phyloP scores from a whole-genome alignment of 2,888 invertebrate species.

The Schrankia costaestrigalis region DNA sequence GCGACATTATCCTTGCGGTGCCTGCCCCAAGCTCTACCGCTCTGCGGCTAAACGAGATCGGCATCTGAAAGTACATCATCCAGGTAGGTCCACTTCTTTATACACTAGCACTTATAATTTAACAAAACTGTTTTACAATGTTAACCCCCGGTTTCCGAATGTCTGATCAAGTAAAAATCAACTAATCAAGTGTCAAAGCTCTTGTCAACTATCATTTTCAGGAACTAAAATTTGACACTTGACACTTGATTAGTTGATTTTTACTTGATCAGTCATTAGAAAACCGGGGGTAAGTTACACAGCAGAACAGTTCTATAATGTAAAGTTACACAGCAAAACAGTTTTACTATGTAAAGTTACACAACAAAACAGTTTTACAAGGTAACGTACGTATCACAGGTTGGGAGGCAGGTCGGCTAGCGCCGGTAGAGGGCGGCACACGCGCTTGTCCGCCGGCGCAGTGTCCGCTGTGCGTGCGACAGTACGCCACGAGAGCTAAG shows the following conservation, averaged over 20 bases:
- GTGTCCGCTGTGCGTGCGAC: slow-evolving; percentile 88
- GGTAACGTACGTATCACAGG: neutral
- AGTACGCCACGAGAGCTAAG: slow-evolving; percentile 90
- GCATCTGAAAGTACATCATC: slow-evolving; percentile 91
- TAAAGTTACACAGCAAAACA: neutral
- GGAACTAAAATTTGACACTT: too few relatives aligned
- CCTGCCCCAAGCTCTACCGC: slow-evolving; percentile 91
- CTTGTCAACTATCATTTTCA: too few relatives aligned
- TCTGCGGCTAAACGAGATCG: slow-evolving; percentile 91
- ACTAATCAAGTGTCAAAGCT: too few relatives aligned
- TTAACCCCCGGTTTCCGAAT: too few relatives aligned
- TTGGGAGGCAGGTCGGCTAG: neutral
- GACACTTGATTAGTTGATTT: too few relatives aligned
- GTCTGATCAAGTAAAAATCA: too few relatives aligned
- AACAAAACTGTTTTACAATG: too few relatives aligned
- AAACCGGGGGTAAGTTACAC: too few relatives aligned
- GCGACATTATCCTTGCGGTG: slow-evolving; percentile 90
- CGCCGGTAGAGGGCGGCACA: slow-evolving; percentile 37
- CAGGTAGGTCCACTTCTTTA: slow-evolving; percentile 69
- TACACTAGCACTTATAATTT: neutral
- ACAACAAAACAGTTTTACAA: neutral
- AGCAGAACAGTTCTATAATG: too few relatives aligned
- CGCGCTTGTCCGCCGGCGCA: slow-evolving; percentile 43
- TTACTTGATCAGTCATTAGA: too few relatives aligned
- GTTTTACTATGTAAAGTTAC: neutral